These are phyloP conservation scores for Peucedramus taeniatus DNA, from an alignment of 2,113 vertebrate genomes.

Conservation along the genomic window DNA sequence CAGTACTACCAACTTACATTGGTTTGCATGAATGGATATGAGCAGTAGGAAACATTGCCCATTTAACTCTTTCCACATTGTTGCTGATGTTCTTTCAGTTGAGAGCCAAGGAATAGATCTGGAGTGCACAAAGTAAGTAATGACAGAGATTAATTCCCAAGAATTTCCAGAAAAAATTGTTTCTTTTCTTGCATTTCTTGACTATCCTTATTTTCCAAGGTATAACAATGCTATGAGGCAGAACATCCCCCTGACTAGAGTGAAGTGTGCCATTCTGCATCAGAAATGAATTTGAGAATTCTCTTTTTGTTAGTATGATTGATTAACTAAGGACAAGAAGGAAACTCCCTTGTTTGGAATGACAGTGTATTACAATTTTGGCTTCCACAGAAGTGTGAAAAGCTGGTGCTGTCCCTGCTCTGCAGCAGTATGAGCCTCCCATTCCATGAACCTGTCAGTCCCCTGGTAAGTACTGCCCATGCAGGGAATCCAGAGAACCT, in stretches of 20 bases:
- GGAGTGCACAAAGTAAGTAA: not conserved
- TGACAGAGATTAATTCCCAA: not conserved
- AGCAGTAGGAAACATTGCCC: not conserved
- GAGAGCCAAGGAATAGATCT: not conserved
- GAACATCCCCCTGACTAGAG: rapidly evolving
- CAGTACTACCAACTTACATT: not conserved
- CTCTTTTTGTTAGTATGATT: not conserved
- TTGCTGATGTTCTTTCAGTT: not conserved
- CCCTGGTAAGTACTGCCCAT: constrained; percentile 77
- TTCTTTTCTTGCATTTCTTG: not conserved
- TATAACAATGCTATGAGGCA: not conserved
- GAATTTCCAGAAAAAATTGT: not conserved
- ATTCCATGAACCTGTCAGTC: constrained; percentile 96
- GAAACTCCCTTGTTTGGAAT: not conserved
- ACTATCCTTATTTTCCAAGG: not conserved
- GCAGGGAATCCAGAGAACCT: not conserved
- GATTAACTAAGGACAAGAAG: not conserved
- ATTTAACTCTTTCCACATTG: not conserved
- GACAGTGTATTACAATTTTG: constrained; percentile 9
- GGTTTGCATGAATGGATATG: not conserved
- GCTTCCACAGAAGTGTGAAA: constrained; percentile 89
- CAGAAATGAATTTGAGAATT: not conserved
- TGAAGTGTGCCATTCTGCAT: not conserved
- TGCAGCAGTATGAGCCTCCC: constrained; percentile 91
- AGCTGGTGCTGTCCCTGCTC: constrained; percentile 87